phyloP scores from a whole-genome alignment of 2,113 vertebrate species.

The Strix uralensis region DNA sequence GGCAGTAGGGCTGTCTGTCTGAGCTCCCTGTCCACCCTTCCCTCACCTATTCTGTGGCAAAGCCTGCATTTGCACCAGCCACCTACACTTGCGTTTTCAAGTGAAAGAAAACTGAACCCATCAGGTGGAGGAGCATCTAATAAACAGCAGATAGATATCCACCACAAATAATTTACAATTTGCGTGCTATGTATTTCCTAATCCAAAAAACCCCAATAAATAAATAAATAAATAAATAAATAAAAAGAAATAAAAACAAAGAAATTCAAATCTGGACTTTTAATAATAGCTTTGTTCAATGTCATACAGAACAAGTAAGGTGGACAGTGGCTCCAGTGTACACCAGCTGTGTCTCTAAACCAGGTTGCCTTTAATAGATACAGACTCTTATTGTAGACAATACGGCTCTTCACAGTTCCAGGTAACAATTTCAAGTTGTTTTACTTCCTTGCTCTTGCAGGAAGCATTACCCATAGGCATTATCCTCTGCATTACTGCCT shows the following conservation, averaged over 20 bases:
- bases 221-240: too few relatives aligned
- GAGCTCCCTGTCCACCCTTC: neutral
- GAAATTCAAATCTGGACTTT: neutral
- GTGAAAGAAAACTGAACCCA: neutral
- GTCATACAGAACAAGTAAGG: neutral
- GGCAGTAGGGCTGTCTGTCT: neutral
- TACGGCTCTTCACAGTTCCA: neutral
- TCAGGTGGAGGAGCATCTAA: accelerated
- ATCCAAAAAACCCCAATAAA: neutral
- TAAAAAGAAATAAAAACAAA: neutral
- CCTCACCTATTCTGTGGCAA: neutral
- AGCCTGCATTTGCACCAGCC: neutral
- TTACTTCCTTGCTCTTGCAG: neutral
- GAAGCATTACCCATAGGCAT: neutral
- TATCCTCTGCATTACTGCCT: neutral
- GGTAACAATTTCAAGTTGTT: neutral
- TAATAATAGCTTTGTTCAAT: neutral
- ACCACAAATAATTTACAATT: neutral
- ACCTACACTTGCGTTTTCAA: neutral
- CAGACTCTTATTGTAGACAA: accelerated
- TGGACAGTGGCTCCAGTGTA: neutral
- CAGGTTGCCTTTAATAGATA: neutral
- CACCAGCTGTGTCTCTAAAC: neutral
- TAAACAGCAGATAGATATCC: neutral
- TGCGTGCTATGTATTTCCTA: neutral